Base-by-base conservation (phyloP, 2,113 vertebrate genomes). In the Eleginops maclovinus region DNA sequence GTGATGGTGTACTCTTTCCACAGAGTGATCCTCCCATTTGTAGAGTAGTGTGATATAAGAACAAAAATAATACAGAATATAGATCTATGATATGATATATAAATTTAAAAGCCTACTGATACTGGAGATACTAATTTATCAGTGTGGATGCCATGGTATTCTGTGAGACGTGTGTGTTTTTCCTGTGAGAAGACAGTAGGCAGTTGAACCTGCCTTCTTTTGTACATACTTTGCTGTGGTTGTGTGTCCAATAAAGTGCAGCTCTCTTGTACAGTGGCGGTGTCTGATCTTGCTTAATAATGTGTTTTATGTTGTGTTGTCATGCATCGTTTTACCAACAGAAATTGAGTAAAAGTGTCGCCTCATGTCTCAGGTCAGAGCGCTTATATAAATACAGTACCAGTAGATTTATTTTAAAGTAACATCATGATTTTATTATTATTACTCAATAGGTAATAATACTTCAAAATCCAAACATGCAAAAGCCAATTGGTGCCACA, bases 71-170 rank as follows among this genome's bases (percentile, higher is more conserved):
- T 83, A 90, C 84, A 88, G 82, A 91, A 89, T 87, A 91, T 92
- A 92, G 86, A 93, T 94, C 91, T 94, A 88, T 91, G 91, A 95
- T 93, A 94, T 79, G 84, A 91, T 90, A 91, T 91, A 93, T 91
- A 79, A 85, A 92, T 92, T 89, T 85, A 93, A 93, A 91, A 83
- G 78, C 90, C 88, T 91, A 93, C 91, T 86, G 90, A 93, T 89
- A 93, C 87, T 85, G 87, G 88, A 91, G 84, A 88, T 88, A 86
- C 79, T 89, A 92, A 93, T 91, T 93, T 94, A 93, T 95, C 88
- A 84, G 93, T 94, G 94, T 96, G 96, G 95, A 93, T 96, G 96
- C 95, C 95, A 95, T 95, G 95, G 94, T 94, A 91, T 93, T 94
- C 92, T 94, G 95, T 96, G 94, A 94, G 93, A 95, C 92, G 95